Evolutionary conservation across 2,113 vertebrate species (phyloP).

Genomic region (Loxodonta africana): DNA sequence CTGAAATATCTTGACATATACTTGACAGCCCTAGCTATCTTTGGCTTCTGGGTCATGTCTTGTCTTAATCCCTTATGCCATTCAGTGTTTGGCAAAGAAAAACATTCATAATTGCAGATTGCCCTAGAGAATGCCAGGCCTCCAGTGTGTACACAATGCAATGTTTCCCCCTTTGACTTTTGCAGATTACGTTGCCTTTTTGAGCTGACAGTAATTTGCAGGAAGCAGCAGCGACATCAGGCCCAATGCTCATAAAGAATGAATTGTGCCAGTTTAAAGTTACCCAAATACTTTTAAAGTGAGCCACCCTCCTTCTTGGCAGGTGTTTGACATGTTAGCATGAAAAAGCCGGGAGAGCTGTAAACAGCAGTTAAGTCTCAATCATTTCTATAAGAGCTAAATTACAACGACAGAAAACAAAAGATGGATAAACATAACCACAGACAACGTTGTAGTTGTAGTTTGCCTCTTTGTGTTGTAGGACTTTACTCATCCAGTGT

Average conservation of each 20-base stretch:
- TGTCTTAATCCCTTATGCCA: slow-evolving; percentile 52
- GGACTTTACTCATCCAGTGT: slow-evolving; percentile 17
- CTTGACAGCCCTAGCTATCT: slow-evolving; percentile 77
- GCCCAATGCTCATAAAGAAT: not conserved
- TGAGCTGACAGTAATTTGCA: slow-evolving; percentile 50
- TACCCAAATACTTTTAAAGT: slow-evolving; percentile 29
- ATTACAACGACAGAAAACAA: slow-evolving; percentile 64
- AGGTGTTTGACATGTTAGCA: slow-evolving; percentile 21
- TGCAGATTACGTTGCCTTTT: not conserved
- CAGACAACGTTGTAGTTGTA: slow-evolving; percentile 30
- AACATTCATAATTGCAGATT: not conserved
- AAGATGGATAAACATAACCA: slow-evolving; percentile 53
- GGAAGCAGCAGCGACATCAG: not conserved
- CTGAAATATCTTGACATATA: slow-evolving; percentile 76
- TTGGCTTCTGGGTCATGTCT: slow-evolving; percentile 66
- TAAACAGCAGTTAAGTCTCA: slow-evolving; percentile 21
- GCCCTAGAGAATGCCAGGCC: not conserved
- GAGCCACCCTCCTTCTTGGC: slow-evolving; percentile 18
- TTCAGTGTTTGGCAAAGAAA: slow-evolving; percentile 64
- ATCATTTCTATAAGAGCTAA: slow-evolving; percentile 42
- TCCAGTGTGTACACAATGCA: not conserved
- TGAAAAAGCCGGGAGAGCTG: not conserved
- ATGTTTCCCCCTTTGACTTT: slow-evolving; percentile 52
- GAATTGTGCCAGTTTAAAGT: slow-evolving; percentile 38
- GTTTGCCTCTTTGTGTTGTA: not conserved